A percentile compares a stretch with the other conserved stretches of the same genome.
phyloP scores from a whole-genome alignment of 2,113 vertebrate genomes.

The Eublepharis macularius region DNA sequence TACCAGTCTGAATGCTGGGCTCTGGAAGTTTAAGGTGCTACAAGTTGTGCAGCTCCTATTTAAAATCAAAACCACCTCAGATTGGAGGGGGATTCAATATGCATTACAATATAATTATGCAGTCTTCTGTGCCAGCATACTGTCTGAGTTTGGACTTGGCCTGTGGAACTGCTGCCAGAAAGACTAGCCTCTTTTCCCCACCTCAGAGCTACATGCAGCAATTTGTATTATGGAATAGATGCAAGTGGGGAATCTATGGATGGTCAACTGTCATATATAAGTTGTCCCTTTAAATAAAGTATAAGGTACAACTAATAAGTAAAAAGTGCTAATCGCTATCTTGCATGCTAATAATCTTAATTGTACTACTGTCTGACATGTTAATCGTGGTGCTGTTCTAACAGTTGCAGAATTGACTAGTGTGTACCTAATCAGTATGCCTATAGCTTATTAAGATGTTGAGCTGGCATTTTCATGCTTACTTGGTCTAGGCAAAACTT shows the following conservation, averaged over 20 bases:
- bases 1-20: too few species aligned
- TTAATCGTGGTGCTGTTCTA: too few species aligned
- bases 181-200: too few species aligned
- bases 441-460: background rate
- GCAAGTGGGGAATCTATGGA: background rate
- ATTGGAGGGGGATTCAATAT: too few species aligned
- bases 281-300: too few species aligned
- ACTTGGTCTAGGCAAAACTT: background rate
- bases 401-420: background rate
- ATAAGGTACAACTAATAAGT: background rate
- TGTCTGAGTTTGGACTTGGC: too few species aligned
- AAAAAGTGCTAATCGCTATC: background rate
- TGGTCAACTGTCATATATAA: too few species aligned
- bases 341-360: background rate
- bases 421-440: background rate
- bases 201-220: too few species aligned
- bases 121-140: too few species aligned
- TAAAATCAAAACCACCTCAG: too few species aligned
- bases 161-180: too few species aligned
- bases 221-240: background rate
- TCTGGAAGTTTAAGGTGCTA: background rate
- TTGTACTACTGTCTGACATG: background rate
- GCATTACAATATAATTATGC: too few species aligned
- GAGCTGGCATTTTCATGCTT: background rate
- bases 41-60: background rate